Base-by-base conservation (phyloP, 2,113 vertebrate species). In the Macquaria australasica region DNA sequence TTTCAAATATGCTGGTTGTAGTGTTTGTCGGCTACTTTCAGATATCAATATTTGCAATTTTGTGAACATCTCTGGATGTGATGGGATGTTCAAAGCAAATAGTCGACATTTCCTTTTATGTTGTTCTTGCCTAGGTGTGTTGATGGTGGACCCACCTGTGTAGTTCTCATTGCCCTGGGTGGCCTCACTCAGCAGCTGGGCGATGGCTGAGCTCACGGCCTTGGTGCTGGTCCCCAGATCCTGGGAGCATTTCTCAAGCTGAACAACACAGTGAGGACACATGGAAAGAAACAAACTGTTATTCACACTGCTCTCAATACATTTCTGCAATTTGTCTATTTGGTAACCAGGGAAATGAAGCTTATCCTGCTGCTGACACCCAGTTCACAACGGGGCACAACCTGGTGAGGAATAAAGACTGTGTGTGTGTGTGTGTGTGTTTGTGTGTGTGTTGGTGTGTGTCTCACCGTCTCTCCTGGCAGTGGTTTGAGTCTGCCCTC, bases 101-200 rank as follows among this genome's bases (percentile, higher is more conserved):
- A 3, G 34, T 34, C 1, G 9, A 60, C 28, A n/a, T 28, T 41
- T 14, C 0, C 14, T 20, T 21, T 3, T 64, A 18, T 51, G 51
- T 28, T n/a, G 8, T 15, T 50, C 41, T 41, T 6, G 1, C 31
- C 12, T 41, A 2, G 6, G 20, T 41, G 34, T 76, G 63, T 28
- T 77, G 2, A 23, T 20, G 51, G 60, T 53, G 10, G 25, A 75
- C 87, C 8, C 93, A 99, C 98, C 98, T 94, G 98, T 98, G 81
- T 99, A 99, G 91, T 99, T 99, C 94, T 99, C 98, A 0, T 99
- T 98, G 90, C 98, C 98, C 87, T 98, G 98, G n/a, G 97, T 97
- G 34, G 97, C 96, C 84, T 99, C 98, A 34, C 98, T 98, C 75
- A 99, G 91, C 28, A 99, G 96, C 87, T 99, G 97, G 75, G 98